phyloP scores from a whole-genome alignment of 2,888 invertebrate genomes.

The Philonicus albiceps region DNA sequence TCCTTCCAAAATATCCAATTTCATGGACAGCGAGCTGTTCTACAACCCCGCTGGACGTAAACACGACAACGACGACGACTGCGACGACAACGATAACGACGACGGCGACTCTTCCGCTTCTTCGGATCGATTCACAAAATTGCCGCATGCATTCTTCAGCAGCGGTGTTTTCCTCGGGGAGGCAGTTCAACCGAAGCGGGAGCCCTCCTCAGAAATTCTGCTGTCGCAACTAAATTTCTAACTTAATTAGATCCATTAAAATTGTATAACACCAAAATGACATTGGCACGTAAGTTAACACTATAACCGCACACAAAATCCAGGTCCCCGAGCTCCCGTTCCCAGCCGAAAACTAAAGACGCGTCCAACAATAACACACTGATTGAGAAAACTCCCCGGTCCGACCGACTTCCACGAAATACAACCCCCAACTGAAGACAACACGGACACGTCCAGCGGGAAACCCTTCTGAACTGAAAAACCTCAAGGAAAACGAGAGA shows the following conservation, averaged over 20 bases:
- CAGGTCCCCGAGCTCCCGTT: neutral
- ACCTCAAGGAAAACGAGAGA: neutral
- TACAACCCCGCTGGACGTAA: neutral
- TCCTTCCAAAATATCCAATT: slow-evolving; percentile 17
- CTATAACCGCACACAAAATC: neutral
- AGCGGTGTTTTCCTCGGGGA: neutral
- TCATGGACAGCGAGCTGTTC: neutral
- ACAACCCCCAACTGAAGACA: slow-evolving; percentile 13
- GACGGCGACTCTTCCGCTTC: neutral
- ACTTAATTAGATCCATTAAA: slow-evolving; percentile 31
- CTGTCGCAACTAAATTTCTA: slow-evolving; percentile 8
- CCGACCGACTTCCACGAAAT: neutral
- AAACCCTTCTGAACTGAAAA: neutral
- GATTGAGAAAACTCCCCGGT: neutral
- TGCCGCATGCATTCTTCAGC: slow-evolving; percentile 12
- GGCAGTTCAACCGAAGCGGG: neutral
- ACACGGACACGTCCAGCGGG: neutral
- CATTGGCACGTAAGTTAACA: slow-evolving; percentile 25
- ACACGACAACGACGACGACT: neutral
- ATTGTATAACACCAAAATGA: slow-evolving; percentile 24
- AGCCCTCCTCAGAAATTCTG: neutral
- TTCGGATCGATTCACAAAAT: neutral
- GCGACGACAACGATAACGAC: neutral
- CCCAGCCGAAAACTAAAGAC: neutral
- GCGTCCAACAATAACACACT: neutral